phyloP scores from a whole-genome alignment of 2,888 invertebrate species.

The Eilema caniola region DNA sequence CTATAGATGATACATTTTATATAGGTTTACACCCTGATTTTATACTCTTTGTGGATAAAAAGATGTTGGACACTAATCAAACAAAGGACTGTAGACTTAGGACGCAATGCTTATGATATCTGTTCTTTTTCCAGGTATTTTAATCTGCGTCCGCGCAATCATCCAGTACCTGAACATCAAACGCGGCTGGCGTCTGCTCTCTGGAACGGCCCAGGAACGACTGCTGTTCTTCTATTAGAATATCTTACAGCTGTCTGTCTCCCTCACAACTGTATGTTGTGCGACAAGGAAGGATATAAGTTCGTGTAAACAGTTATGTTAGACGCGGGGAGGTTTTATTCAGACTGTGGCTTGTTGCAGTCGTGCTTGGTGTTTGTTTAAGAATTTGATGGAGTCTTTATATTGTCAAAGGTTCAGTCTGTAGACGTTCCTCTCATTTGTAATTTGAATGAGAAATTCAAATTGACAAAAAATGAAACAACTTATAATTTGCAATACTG shows the following conservation, averaged over 20 bases:
- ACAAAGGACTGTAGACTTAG: too few species aligned
- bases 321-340: conserved; percentile 13
- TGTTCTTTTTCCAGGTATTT: conserved; percentile 87
- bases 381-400: neutral
- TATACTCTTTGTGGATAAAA: too few species aligned
- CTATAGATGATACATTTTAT: too few species aligned
- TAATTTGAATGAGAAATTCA: neutral
- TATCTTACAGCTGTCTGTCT: conserved; percentile 49
- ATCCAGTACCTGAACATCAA: conserved; percentile 96
- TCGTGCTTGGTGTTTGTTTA: conserved; percentile 26
- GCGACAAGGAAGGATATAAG: conserved; percentile 57
- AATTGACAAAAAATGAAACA: neutral
- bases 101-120: too few species aligned
- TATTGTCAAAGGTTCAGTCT: conserved; percentile 6
- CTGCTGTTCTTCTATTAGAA: conserved; percentile 94
- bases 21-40: too few species aligned
- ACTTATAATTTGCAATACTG: too few species aligned
- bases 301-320: conserved; percentile 47
- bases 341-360: conserved; percentile 15
- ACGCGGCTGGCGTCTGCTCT: conserved; percentile 94
- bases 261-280: conserved; percentile 57
- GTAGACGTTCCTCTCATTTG: neutral
- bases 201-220: conserved; percentile 95
- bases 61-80: too few species aligned
- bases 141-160: conserved; percentile 95